Conservation (phyloP, 2,797 vertebrate species). For the Streptopelia turtur region DNA sequence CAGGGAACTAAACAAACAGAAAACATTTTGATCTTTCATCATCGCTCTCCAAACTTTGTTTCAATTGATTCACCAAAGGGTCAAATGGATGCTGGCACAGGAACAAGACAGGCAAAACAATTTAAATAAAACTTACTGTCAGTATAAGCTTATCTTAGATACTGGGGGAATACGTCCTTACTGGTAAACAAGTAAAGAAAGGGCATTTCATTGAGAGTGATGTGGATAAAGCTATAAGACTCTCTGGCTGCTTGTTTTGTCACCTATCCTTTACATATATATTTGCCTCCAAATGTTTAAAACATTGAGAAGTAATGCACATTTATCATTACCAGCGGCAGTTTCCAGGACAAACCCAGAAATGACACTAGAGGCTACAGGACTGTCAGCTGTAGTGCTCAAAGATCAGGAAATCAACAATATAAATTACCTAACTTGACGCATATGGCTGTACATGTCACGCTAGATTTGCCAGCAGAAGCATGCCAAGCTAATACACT, state of each 20-base stretch:
- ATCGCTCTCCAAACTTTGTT: not conserved
- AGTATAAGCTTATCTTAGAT: not conserved
- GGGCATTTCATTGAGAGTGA: not conserved
- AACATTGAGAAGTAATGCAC: not conserved
- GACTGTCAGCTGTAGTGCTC: not conserved
- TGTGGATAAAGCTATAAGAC: fast-evolving
- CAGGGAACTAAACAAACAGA: not conserved
- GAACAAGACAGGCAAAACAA: not conserved
- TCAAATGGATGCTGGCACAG: not conserved
- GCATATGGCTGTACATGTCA: fast-evolving
- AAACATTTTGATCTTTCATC: not conserved
- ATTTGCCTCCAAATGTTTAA: not conserved
- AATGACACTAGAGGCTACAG: not conserved
- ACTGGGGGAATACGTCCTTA: not conserved
- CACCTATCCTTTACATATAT: not conserved
- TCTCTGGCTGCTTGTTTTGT: not conserved
- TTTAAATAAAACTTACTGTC: not conserved
- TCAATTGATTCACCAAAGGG: not conserved
- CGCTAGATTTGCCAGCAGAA: not conserved
- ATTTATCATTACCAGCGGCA: not conserved
- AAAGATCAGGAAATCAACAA: not conserved
- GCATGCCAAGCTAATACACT: not conserved
- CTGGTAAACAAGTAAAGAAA: not conserved
- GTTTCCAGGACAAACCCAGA: not conserved
- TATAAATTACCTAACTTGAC: not conserved